phyloP scores from a whole-genome alignment of 2,797 vertebrate genomes.

The Mormyrus hasselquistii region DNA sequence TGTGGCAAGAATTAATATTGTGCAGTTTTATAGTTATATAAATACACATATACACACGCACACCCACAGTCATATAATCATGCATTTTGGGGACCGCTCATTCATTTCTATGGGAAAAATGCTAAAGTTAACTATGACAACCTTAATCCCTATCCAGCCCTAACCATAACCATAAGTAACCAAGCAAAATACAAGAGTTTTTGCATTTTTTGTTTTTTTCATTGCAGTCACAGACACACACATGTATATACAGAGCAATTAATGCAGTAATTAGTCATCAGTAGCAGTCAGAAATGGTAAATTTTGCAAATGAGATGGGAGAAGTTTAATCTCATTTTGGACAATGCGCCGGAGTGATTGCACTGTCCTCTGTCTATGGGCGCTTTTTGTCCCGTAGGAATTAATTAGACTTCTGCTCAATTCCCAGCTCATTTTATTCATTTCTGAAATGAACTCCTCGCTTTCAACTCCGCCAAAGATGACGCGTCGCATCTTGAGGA shows the following conservation, averaged over 20 bases:
- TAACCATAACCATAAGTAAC: neutral
- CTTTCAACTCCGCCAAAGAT: neutral
- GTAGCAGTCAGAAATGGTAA: neutral
- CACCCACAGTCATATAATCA: neutral
- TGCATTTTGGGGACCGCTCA: neutral
- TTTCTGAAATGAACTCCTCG: neutral
- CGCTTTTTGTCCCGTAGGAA: neutral
- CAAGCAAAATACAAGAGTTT: neutral
- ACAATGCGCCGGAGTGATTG: neutral
- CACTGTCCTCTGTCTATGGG: neutral
- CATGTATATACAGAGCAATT: neutral
- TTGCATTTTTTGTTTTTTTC: neutral
- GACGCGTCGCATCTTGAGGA: neutral
- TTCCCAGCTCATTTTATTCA: constrained; percentile 7
- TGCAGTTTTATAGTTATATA: neutral
- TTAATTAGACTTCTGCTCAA: constrained; percentile 12
- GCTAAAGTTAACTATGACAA: neutral
- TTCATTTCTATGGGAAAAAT: neutral
- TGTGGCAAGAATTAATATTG: neutral
- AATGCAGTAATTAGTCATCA: neutral
- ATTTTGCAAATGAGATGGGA: constrained; percentile 1
- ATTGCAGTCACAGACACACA: neutral
- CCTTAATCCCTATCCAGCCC: neutral
- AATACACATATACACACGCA: neutral
- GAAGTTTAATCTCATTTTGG: neutral